A percentile compares a stretch with the other conserved stretches of the same genome.
Conservation (phyloP, 2,113 vertebrate genomes). For the Xenopus laevis region DNA sequence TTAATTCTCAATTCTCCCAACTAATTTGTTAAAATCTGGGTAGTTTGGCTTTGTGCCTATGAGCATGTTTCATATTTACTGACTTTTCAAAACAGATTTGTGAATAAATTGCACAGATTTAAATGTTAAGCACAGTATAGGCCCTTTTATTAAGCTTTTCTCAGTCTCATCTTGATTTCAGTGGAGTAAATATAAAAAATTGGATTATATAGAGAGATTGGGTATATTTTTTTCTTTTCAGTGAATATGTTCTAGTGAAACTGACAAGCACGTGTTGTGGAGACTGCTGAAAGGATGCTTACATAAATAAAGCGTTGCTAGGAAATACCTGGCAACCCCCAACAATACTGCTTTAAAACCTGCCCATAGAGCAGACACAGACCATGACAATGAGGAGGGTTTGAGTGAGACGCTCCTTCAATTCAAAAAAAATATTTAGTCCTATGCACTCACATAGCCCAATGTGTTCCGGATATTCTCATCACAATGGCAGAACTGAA, state of each 20-base stretch:
- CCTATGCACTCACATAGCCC: constrained; percentile 65
- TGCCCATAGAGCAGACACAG: constrained; percentile 75
- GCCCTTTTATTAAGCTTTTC: too few species aligned
- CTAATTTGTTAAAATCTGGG: neutral
- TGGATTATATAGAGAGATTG: neutral
- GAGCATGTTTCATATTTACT: neutral
- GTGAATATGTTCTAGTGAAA: constrained; percentile 63
- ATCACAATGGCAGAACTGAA: constrained; percentile 71
- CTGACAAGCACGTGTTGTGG: constrained; percentile 79
- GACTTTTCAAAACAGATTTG: neutral
- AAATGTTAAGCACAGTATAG: too few species aligned
- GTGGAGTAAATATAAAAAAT: too few species aligned
- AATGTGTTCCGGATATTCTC: constrained; percentile 80
- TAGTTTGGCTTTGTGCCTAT: constrained; percentile 15
- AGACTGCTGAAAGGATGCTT: constrained; percentile 76
- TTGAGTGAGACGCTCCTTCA: constrained; percentile 58
- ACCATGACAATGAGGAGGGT: constrained; percentile 79
- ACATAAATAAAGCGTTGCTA: constrained; percentile 80
- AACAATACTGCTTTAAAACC: constrained; percentile 78
- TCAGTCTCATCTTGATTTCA: too few species aligned
- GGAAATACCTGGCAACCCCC: constrained; percentile 78
- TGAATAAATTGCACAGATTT: too few species aligned
- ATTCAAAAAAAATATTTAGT: constrained; percentile 46
- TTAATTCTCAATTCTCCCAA: constrained; percentile 4
- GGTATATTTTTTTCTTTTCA: constrained; percentile 57